Base-by-base conservation (phyloP, 1,140 invertebrate genomes). In the Penaeus vannamei region DNA sequence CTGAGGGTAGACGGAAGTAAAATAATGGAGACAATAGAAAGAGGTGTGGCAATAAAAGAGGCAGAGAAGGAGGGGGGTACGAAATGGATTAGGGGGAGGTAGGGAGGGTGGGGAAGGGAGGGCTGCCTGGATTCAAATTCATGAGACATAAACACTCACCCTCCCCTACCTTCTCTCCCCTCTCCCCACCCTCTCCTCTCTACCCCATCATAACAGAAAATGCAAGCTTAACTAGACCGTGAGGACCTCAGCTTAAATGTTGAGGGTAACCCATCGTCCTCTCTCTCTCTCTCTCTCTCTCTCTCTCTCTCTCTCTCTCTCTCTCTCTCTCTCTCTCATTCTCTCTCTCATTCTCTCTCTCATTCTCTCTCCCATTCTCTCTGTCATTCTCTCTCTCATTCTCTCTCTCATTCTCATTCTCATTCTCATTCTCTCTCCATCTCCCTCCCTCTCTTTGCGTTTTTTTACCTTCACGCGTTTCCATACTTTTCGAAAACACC, bases 241-340 rank as follows among this genome's bases (percentile, higher is more conserved):
- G 53, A 53, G 53, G 53, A 53, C 53, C 12, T 1, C 53, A 53
- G 53, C 53, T 53, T 53, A 53, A 53, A 53, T 53, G 17, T 53
- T 53, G 42, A 81, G 79, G 19, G 46, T 42, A 59, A 81, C 42
- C 29, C 42, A 46, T 81, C 20, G 46, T 53, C 42, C 20, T 53
- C 20, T 59, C 60, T 14, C 36, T 62, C 81, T 36, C 32, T 62
- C 60, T 84, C n/a, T 64, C 81, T 64, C 81, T 84, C 81, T 36
- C 81, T 84, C 29, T 60, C 80, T 84, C 29, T 83, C 81, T 84
- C 53, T 84, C 60, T 66, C 29, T 36, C 59, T 32, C 59, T 32
- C 26, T 84, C 60, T 64, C 60, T 66, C n/a, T 22, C 53, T 20
- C 46, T 46, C 46, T 59, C 19, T 59, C 42, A 14, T 0, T 53